Base-by-base conservation (phyloP, 2,888 invertebrate species). In the Melitaea athalia region DNA sequence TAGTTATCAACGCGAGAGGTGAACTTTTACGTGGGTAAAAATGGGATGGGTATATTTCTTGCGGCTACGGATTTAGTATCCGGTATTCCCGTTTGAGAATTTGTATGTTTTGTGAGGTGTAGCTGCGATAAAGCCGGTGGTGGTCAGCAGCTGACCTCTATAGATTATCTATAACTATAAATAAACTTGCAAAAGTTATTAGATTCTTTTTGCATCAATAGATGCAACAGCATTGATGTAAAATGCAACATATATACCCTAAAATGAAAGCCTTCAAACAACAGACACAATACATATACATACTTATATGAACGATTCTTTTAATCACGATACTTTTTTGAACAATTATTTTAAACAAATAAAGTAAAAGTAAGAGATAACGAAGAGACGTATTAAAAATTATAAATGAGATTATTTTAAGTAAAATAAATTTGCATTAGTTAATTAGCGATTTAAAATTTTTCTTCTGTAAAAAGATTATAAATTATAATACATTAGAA, bases 81-180 rank as follows among this genome's bases (percentile, higher is more conserved):
- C 88, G 90, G 90, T 87, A 89, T 90, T 88, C 88, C 88, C 85
- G 88, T 88, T 87, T 78, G 81, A 85, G 87, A 86, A 76, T 86
- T 85, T 84, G 77, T 77, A 74, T 84, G 82, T 84, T 78, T 80
- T 74, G 79, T 82, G 83, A 84, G 83, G 85, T 86, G 81, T 79
- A 80, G 76, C 77, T 72, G 77, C 79, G 80, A 81, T 82, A 83
- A 80, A 75, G 78, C 74, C 74, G 82, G 79, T 78, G 78, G 75
- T 82, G 83, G 83, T 82, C 84, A 84, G 74, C 78, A 67, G 69
- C 77, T 85, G 88, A 88, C 87, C 88, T 85, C 81, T 82, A 78
- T 79, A 78, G 69, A 75, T 78, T 79, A 78, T 75, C 69, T 72
- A 69, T 69, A 70, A 69, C 61, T 71, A 71, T 71, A 67, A 71